These are phyloP conservation scores for Endomychus coccineus DNA, from an alignment of 2,888 invertebrate genomes.

Conservation along the genomic window DNA sequence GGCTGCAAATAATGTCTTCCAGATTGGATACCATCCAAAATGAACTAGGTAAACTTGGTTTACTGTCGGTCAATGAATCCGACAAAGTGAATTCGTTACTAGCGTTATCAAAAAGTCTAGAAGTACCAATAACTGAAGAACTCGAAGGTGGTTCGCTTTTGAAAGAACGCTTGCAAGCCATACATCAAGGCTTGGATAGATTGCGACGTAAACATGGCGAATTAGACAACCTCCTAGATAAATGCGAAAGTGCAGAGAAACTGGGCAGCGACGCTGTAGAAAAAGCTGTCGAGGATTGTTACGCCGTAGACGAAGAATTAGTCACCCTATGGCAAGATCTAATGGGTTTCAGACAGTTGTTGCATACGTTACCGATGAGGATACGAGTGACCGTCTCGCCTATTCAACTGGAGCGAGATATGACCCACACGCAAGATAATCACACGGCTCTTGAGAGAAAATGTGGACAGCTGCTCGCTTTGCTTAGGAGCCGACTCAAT, in stretches of 20 bases:
- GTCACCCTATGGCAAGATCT: slow-evolving; percentile 70
- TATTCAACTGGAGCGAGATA: slow-evolving; percentile 59
- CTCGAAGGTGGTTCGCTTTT: slow-evolving; percentile 65
- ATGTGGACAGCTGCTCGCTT: slow-evolving; percentile 58
- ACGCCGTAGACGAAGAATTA: slow-evolving; percentile 62
- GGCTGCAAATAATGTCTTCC: slow-evolving; percentile 67
- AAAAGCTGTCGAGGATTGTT: slow-evolving; percentile 66
- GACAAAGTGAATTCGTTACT: slow-evolving; percentile 69
- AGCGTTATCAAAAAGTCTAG: slow-evolving; percentile 62
- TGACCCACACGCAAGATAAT: slow-evolving; percentile 65
- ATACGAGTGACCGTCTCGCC: slow-evolving; percentile 71
- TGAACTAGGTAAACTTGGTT: slow-evolving; percentile 67
- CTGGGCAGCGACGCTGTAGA: slow-evolving; percentile 71
- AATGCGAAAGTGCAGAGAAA: slow-evolving; percentile 65
- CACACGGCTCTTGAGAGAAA: slow-evolving; percentile 66
- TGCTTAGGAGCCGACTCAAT: slow-evolving; percentile 57
- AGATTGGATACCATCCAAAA: slow-evolving; percentile 73
- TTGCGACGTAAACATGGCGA: slow-evolving; percentile 62
- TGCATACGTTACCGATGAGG: slow-evolving; percentile 71
- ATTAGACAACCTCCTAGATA: slow-evolving; percentile 55
- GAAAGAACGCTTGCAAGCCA: slow-evolving; percentile 65
- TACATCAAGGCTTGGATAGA: slow-evolving; percentile 63
- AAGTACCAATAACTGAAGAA: slow-evolving; percentile 68
- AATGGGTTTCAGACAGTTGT: slow-evolving; percentile 63
- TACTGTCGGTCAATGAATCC: slow-evolving; percentile 66